Conservation (phyloP, 2,113 vertebrate species). For the Grallaria varia region DNA sequence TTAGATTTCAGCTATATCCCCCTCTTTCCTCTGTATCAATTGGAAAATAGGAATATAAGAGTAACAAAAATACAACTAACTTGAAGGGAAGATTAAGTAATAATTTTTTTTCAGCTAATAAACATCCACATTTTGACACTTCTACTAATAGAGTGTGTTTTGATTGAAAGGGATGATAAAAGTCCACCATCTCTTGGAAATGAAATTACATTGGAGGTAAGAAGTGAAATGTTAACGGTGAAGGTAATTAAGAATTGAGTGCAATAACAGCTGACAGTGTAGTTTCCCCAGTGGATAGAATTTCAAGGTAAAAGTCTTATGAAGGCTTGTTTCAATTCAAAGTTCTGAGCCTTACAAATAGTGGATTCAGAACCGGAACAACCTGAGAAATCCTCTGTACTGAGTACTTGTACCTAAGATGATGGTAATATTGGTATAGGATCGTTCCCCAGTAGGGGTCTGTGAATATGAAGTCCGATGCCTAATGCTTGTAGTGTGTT, state of each 20-base stretch:
- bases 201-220: not conserved
- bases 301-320: not conserved
- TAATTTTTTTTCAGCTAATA: conserved; percentile 27
- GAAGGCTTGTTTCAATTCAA: not conserved
- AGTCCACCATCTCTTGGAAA: not conserved
- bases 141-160: not conserved
- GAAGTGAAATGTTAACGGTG: not conserved
- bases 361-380: not conserved
- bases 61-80: not conserved
- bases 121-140: conserved; percentile 3
- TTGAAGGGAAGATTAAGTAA: not conserved
- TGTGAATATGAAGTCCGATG: not conserved
- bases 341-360: not conserved
- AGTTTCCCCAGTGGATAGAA: not conserved
- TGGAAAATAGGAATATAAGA: not conserved
- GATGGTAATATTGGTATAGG: not conserved
- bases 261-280: not conserved
- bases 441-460: not conserved
- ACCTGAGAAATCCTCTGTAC: not conserved
- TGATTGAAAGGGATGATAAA: conserved; percentile 1
- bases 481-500: not conserved
- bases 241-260: not conserved
- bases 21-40: not conserved
- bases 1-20: not conserved
- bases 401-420: not conserved